Percentiles rank a stretch among this genome's conserved stretches.
Conservation (phyloP, 1,140 invertebrate genomes). For the Cyclina sinensis region DNA sequence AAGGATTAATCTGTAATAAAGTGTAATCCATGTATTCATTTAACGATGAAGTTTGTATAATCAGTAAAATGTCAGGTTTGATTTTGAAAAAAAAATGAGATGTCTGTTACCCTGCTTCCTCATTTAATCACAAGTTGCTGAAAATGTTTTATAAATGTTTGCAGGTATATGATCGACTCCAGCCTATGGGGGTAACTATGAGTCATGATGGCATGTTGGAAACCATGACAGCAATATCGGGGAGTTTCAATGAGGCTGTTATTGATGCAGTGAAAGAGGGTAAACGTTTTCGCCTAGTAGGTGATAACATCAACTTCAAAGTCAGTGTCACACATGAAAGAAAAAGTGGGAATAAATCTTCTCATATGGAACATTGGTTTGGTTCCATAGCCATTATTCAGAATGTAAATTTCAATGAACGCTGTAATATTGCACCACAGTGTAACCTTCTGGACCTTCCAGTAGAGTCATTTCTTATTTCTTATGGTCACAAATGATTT, state of each 20-base stretch:
- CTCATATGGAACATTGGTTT: slow-evolving; percentile 59
- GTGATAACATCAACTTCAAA: slow-evolving; percentile 47
- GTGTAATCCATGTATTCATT: too few species aligned
- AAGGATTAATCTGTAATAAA: too few species aligned
- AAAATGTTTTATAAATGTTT: too few species aligned
- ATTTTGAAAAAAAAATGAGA: too few species aligned
- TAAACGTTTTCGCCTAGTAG: too few species aligned
- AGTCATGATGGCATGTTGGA: slow-evolving; percentile 36
- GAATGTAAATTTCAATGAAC: slow-evolving; percentile 11
- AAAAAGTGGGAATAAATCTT: slow-evolving; percentile 1
- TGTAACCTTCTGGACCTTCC: background rate
- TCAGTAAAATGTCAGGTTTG: too few species aligned
- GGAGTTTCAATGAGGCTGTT: background rate
- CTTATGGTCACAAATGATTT: slow-evolving; percentile 23
- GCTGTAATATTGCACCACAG: background rate
- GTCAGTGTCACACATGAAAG: slow-evolving; percentile 9
- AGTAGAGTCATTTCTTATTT: background rate
- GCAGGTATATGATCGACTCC: slow-evolving; percentile 36
- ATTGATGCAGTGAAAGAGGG: slow-evolving; percentile 18
- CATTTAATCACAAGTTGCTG: too few species aligned
- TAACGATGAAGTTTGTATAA: too few species aligned
- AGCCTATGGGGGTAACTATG: slow-evolving; percentile 11
- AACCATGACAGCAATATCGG: slow-evolving; percentile 10
- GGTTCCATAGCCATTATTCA: slow-evolving; percentile 27
- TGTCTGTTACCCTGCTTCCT: too few species aligned